A percentile compares a stretch with the other conserved stretches of the same genome.
Evolutionary conservation across 2,888 invertebrate genomes (phyloP).

Genomic region (Apodemia hepburni): DNA sequence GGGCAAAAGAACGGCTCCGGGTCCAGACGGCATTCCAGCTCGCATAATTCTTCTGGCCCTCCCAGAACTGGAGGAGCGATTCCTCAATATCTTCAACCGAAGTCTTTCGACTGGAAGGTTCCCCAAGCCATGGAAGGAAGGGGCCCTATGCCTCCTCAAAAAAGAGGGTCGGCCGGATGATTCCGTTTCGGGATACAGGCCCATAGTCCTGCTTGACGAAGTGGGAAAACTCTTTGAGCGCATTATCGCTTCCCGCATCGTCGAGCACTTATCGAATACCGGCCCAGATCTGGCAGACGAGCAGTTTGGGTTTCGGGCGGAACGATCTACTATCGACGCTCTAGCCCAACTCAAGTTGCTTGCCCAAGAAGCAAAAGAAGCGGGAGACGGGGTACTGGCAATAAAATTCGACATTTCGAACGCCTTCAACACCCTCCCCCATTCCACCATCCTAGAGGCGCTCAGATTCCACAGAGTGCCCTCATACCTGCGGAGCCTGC

Average conservation of each 20-base stretch:
- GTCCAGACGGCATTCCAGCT: no score
- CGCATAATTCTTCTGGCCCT: no score
- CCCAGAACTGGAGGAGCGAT: no score
- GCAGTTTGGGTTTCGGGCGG: slow-evolving; percentile 5
- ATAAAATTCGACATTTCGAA: slow-evolving; percentile 34
- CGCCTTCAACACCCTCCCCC: no score
- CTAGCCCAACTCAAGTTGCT: slow-evolving; percentile 18
- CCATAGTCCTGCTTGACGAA: slow-evolving; percentile 30
- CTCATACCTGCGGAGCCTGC: slow-evolving; percentile 22
- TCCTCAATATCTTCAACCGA: no score
- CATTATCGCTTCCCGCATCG: slow-evolving; percentile 26
- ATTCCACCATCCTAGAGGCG: slow-evolving; percentile 33
- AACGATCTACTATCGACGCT: slow-evolving; percentile 24
- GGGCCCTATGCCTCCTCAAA: no score
- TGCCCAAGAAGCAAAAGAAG: slow-evolving; percentile 18
- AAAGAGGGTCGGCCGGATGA: no score
- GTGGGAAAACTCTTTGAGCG: slow-evolving; percentile 30
- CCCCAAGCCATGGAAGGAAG: no score
- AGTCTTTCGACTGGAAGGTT: no score
- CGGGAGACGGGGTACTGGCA: slow-evolving; percentile 29
- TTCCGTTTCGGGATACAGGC: no score
- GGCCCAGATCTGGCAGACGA: slow-evolving; percentile 22
- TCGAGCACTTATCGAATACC: slow-evolving; percentile 15
- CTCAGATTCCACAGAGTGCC: slow-evolving; percentile 31
- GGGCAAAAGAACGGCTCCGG: no score